A percentile compares a stretch with the other conserved stretches of the same genome.
Conservation (phyloP, 2,113 vertebrate genomes). For the Geococcyx californianus region DNA sequence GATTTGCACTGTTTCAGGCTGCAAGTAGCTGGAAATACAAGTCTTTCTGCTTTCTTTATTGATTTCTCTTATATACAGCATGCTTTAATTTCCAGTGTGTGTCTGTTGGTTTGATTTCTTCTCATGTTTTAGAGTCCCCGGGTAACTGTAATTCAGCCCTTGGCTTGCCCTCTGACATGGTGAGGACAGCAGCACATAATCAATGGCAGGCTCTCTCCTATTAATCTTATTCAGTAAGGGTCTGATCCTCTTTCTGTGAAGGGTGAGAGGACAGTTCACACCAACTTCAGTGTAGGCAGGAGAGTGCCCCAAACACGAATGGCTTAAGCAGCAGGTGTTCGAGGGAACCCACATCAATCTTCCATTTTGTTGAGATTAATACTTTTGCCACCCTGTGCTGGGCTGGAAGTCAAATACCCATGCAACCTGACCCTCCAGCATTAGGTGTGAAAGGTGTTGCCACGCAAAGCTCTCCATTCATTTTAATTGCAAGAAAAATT, state of each 20-base stretch:
- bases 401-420: neutral
- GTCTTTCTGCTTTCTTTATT: neutral
- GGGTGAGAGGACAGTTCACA: conserved; percentile 34
- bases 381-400: conserved; percentile 39
- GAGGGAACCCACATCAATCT: conserved; percentile 49
- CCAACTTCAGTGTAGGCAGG: neutral
- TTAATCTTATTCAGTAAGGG: conserved; percentile 26
- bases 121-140: neutral
- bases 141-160: conserved; percentile 6
- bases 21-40: neutral
- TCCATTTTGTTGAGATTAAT: conserved; percentile 27
- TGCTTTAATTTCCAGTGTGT: neutral
- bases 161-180: neutral
- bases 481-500: neutral
- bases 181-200: conserved; percentile 48
- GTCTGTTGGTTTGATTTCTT: neutral
- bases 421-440: conserved; percentile 19
- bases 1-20: neutral
- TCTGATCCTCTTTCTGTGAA: neutral
- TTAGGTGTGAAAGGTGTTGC: conserved; percentile 36
- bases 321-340: conserved; percentile 35
- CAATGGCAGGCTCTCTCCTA: conserved; percentile 13
- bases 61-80: neutral
- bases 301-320: neutral
- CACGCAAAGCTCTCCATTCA: neutral